Evolutionary conservation across 1,140 invertebrate genomes (phyloP), one percentile per base, ranked within the genome.

Genomic region (Vanessa tameamea): DNA sequence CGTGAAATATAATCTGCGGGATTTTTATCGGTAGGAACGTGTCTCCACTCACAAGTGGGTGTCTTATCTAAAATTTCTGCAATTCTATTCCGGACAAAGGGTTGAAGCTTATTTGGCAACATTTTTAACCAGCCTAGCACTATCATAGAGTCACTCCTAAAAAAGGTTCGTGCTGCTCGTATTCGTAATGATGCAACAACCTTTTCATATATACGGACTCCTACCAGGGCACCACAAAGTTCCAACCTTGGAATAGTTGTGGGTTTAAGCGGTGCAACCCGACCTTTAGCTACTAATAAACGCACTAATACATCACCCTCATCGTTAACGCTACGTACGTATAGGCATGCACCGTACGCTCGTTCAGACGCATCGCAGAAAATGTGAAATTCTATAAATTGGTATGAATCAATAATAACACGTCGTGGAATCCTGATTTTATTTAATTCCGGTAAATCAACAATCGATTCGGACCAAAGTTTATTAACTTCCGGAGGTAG

Each of bases 351-450:
- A 4, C 84, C 83, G 51, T 87, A 89, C 3, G 26, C 26, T 31
- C 26, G 26, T 31, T 79, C 75, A 5, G 86, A 88, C 0, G 88
- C 83, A 73, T 92, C 91, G 3, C 78, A 71, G 72, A 91, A 93
- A 9, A 84, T 73, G 59, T 82, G 82, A 26, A 81, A 70, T 26
- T 84, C 78, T 31, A 77, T 9, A 14, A 0, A 15, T 8, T 69
- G 43, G 15, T 66, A 63, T 47, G 47, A 69, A 64, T 78, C 67
- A 67, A 64, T 59, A 3, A 79, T 14, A 37, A 81, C 75, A 61
- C 50, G 53, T 23, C 82, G n/a, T n/a, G n/a, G 73, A 51, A 80
- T 68, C 6, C 53, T 20, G 51, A 82, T 16, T 16, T 71, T 61
- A 75, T 81, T 81, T 69, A 82, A 71, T 31, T 31, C 26, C 26